Conservation (phyloP, 2,113 vertebrate genomes). For the Protobothrops mucrosquamatus region DNA sequence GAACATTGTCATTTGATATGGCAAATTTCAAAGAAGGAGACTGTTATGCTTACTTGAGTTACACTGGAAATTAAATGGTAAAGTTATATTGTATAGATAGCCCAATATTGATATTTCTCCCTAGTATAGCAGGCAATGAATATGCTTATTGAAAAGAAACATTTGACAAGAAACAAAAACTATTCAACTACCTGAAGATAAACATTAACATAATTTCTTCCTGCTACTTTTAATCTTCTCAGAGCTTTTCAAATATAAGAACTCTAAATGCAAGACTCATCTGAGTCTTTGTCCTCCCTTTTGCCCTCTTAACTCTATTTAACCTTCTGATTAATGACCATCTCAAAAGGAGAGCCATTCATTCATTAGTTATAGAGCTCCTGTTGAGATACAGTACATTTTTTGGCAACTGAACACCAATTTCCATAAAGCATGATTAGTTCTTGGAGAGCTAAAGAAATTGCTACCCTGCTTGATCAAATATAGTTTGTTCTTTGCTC, state of each 20-base stretch:
- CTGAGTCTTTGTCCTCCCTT: conserved; percentile 8
- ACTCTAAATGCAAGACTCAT: conserved; percentile 8
- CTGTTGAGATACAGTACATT: not conserved
- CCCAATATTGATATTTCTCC: not conserved
- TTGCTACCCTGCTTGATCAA: not conserved
- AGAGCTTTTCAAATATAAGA: conserved; percentile 28
- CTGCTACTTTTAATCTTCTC: conserved; percentile 33
- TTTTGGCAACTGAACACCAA: not conserved
- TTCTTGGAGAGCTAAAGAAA: not conserved
- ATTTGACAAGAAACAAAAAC: not conserved
- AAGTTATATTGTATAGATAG: not conserved
- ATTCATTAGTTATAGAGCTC: not conserved
- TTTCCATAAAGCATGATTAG: not conserved
- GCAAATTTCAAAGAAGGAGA: not conserved
- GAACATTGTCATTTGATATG: not conserved
- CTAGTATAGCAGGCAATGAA: not conserved
- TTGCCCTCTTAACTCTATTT: not conserved
- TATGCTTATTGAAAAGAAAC: not conserved
- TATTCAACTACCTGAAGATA: conserved; percentile 10
- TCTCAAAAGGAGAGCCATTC: conserved; percentile 3
- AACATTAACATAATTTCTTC: conserved; percentile 29
- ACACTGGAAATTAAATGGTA: not conserved
- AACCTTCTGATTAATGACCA: conserved; percentile 3
- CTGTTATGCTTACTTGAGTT: not conserved
- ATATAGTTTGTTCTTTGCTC: conserved; percentile 14